Conservation (phyloP, 2,888 invertebrate species). For the Lasiommata megera region DNA sequence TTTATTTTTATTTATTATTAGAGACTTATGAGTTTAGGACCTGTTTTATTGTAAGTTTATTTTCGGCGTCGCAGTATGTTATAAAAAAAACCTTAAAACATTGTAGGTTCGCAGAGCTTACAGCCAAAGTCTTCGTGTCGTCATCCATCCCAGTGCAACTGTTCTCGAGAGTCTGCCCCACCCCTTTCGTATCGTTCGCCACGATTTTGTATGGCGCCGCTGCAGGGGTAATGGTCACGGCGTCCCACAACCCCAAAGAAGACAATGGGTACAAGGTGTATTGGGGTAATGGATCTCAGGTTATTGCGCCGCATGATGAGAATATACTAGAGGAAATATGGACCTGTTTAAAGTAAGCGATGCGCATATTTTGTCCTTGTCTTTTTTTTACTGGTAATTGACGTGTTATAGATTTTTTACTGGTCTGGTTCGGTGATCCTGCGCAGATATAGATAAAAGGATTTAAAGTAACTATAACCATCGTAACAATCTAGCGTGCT, state of each 20-base stretch:
- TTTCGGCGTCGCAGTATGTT: too few species aligned
- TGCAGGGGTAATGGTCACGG: constrained; percentile 96
- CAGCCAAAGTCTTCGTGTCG: constrained; percentile 90
- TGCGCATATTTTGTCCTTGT: background rate
- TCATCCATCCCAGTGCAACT: constrained; percentile 90
- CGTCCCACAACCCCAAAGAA: constrained; percentile 97
- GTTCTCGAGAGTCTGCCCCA: constrained; percentile 91
- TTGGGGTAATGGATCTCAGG: constrained; percentile 97
- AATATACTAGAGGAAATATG: constrained; percentile 90
- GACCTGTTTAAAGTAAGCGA: constrained; percentile 84
- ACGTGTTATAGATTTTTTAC: too few species aligned
- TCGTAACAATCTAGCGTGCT: too few species aligned
- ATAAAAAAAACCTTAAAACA: background rate
- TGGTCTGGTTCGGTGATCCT: too few species aligned
- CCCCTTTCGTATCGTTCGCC: constrained; percentile 96
- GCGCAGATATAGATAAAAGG: too few species aligned
- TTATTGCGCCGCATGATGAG: constrained; percentile 94
- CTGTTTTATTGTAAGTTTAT: too few species aligned
- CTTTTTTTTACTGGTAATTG: too few species aligned
- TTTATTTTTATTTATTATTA: too few species aligned
- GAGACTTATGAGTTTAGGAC: too few species aligned
- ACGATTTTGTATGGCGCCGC: constrained; percentile 87
- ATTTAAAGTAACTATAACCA: too few species aligned
- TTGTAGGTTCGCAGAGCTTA: constrained; percentile 92
- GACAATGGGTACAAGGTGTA: constrained; percentile 99